Base-by-base conservation (phyloP, 2,113 vertebrate genomes). In the Laticauda laticaudata region DNA sequence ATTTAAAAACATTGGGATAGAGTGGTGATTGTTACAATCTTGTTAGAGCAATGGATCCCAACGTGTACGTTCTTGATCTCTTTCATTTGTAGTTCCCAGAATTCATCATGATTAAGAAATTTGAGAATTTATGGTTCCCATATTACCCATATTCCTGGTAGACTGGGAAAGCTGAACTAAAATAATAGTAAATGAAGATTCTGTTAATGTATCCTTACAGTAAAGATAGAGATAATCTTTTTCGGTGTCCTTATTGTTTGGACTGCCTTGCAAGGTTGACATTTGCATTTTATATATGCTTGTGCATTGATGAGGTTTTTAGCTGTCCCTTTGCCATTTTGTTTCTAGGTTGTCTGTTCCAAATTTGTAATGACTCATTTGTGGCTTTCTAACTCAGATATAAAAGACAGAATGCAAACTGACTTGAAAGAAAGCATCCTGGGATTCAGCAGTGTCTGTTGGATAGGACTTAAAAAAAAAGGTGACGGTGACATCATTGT, bases 1-100 rank as follows among this genome's bases (percentile, higher is more conserved):
- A 24, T 61, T 51, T 55, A 55, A 91, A 21, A 51, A 81, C 29
- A 14, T 93, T 94, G 94, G 93, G 95, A 90, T 34, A 20, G 53
- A 88, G 54, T 56, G 39, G 12, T 54, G 14, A 53, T 2, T 7
- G 14, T 21, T 75, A 14, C 54, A 54, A 34, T 56, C 43, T 59
- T 91, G n/a, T 26, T 69, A 34, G 39, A 86, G 21, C 10, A 29
- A 26, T 3, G 92, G 23, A 48, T 5, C 43, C 18, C 0, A 55
- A 91, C 53, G 88, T 89, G 45, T 12, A 87, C 15, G 12, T 21
- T 56, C 21, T 45, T 51, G 24, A 29, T 87, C 5, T 87, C 29
- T 29, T 6, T 54, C 14, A 11, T 11, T 48, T 86, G 3, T 34
- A 15, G 45, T 43, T 86, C 85, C 21, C 85, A 26, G 23, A 86